Percentiles rank a stretch among this genome's conserved stretches.
These are phyloP conservation scores for Chiloscyllium punctatum DNA, from an alignment of 2,797 vertebrate species.

Conservation along the genomic window DNA sequence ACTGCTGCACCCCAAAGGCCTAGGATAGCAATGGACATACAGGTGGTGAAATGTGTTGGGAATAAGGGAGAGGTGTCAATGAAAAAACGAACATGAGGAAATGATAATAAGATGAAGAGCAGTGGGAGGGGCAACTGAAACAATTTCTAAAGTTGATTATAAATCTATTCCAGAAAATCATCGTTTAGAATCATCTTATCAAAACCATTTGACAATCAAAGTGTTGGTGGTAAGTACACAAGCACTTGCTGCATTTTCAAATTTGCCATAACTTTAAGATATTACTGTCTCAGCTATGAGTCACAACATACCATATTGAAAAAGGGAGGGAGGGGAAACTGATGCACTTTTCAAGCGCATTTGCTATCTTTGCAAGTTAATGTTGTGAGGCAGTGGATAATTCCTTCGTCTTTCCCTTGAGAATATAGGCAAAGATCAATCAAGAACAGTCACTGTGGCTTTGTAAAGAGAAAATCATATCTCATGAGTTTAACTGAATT, in stretches of 20 bases:
- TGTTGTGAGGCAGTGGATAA: neutral
- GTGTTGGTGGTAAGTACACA: constrained; percentile 64
- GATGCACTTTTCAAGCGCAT: neutral
- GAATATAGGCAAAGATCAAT: too few relatives aligned
- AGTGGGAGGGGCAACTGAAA: neutral
- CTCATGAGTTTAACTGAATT: too few relatives aligned
- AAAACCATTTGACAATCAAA: constrained; percentile 68
- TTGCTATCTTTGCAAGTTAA: neutral
- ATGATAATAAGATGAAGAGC: neutral
- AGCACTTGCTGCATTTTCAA: neutral
- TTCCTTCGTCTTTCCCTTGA: neutral
- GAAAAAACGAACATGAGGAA: neutral
- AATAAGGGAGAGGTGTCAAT: too few relatives aligned
- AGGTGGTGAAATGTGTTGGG: too few relatives aligned
- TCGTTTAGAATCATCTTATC: constrained; percentile 63
- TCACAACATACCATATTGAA: neutral
- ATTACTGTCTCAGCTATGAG: neutral
- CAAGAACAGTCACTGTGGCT: too few relatives aligned
- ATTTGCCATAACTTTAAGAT: neutral
- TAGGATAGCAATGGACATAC: neutral
- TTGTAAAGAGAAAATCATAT: too few relatives aligned
- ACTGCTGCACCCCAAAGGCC: neutral
- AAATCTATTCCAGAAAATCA: constrained; percentile 62
- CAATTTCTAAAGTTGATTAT: neutral
- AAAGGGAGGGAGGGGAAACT: neutral